Base-by-base conservation (phyloP, 2,113 vertebrate species). In the Neotoma lepida region DNA sequence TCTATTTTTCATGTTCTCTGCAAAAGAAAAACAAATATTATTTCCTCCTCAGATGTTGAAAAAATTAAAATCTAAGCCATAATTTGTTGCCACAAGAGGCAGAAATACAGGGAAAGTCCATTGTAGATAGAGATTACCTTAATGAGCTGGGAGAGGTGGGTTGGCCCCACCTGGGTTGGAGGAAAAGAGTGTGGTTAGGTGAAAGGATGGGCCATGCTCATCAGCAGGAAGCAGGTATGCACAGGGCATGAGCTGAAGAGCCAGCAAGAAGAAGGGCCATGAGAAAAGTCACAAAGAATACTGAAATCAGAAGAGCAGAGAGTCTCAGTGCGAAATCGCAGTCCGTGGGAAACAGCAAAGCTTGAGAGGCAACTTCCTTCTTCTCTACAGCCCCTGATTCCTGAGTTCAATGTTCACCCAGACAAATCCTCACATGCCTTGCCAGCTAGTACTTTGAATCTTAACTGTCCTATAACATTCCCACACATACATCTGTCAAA, bases 381-480 rank as follows among this genome's bases (percentile, higher is more conserved):
- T 71, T 73, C 81, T 56, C 49, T 14, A 44, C 33, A 4, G 44
- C 17, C n/a, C 56, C 58, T 0, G 71, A 44, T 56, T 49, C 64
- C 61, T 33, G n/a, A 51, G 46, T 51, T 87, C 64, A 44, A 10
- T n/a, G 58, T 77, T 30, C 76, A 51, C 73, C 51, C 41, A 39
- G 30, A 89, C 58, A 63, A 86, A 86, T 64, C 26, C 33, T 2
- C 18, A n/a, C 0, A 22, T 5, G 24, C 22, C 56, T 35, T 13
- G 51, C 10, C 56, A 44, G 22, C 71, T 33, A 63, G 71, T 4
- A 18, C 35, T 12, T 4, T 20, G 3, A 44, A 20, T 41, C 58
- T 76, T 22, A 3, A 17, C 0, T 35, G 33, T 2, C 46, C 1
- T 0, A 1, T 10, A 3, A 7, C 0, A 49, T 24, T 30, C 61